Evolutionary conservation across 2,888 invertebrate species (phyloP).

Genomic region (Himalopsyche kuldschensis): DNA sequence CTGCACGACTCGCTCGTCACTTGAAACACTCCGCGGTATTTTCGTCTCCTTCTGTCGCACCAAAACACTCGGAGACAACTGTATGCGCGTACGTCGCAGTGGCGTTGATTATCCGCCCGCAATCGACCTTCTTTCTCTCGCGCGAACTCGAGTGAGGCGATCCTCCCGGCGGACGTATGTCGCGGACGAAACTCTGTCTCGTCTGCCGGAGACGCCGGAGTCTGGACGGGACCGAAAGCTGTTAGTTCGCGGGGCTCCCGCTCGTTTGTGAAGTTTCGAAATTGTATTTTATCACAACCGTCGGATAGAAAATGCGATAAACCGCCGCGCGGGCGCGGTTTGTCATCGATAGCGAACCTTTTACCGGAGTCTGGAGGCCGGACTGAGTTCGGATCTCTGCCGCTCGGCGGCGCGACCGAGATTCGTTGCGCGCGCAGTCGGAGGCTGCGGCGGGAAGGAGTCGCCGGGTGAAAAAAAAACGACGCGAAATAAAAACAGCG

Average conservation of each 20-base stretch:
- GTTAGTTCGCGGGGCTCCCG: constrained; percentile 9
- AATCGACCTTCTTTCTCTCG: constrained; percentile 31
- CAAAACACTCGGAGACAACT: constrained; percentile 35
- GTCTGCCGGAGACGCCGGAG: constrained; percentile 14
- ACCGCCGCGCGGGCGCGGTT: constrained; percentile 15
- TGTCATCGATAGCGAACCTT: constrained; percentile 14
- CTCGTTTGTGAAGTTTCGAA: constrained; percentile 10
- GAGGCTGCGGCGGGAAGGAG: constrained; percentile 15
- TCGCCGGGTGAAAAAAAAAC: constrained; percentile 25
- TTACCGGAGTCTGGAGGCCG: constrained; percentile 23
- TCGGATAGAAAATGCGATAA: constrained; percentile 11
- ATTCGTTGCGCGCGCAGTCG: constrained; percentile 17
- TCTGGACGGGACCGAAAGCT: constrained; percentile 7
- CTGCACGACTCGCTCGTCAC: constrained; percentile 33
- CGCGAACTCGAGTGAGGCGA: constrained; percentile 28
- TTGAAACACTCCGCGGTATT: constrained; percentile 40
- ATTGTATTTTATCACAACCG: constrained; percentile 8
- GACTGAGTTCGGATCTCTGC: constrained; percentile 1
- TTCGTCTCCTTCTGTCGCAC: constrained; percentile 34
- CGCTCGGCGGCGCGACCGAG: constrained; percentile 21
- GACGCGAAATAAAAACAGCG: constrained; percentile 36
- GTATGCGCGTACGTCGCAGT: constrained; percentile 33
- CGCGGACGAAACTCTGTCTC: constrained; percentile 2
- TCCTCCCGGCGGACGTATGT: constrained; percentile 21
- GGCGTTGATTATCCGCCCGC: constrained; percentile 24